Evolutionary conservation across 2,888 invertebrate genomes (phyloP).

Genomic region (Drosophila bunnanda): DNA sequence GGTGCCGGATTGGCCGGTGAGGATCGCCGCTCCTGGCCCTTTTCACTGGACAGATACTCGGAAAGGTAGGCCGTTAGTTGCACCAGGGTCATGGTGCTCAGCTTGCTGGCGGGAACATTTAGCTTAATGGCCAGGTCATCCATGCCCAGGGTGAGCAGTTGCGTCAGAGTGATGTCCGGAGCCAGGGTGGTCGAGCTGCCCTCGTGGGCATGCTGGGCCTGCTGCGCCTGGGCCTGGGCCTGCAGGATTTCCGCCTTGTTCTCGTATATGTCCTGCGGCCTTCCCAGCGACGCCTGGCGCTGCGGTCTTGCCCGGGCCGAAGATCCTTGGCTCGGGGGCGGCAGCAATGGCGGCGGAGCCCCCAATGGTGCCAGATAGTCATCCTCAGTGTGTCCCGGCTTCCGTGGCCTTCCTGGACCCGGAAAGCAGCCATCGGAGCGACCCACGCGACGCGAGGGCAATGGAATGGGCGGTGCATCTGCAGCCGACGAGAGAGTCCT

Average conservation of each 20-base stretch:
- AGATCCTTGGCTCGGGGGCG: constrained; percentile 84
- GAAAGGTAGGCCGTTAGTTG: constrained; percentile 93
- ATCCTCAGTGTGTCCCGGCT: constrained; percentile 87
- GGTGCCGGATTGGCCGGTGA: constrained; percentile 23
- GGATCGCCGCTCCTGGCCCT: constrained; percentile 62
- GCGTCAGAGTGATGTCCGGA: constrained; percentile 91
- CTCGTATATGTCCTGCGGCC: constrained; percentile 81
- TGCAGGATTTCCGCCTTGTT: constrained; percentile 83
- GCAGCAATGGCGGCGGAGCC: constrained; percentile 85
- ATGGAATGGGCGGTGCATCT: constrained; percentile 87
- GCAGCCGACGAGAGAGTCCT: constrained; percentile 39
- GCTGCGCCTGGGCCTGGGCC: constrained; percentile 66
- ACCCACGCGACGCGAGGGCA: constrained; percentile 86
- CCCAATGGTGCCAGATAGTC: constrained; percentile 89
- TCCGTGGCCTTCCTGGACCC: constrained; percentile 85
- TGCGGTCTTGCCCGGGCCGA: constrained; percentile 76
- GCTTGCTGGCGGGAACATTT: constrained; percentile 90
- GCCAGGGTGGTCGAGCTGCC: constrained; percentile 60
- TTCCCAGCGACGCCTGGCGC: constrained; percentile 72
- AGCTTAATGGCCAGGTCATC: constrained; percentile 91
- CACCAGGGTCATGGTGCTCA: constrained; percentile 94
- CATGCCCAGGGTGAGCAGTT: constrained; percentile 92
- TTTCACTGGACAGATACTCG: constrained; percentile 85
- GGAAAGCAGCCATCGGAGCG: constrained; percentile 86
- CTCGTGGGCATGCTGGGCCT: constrained; percentile 45